phyloP scores from a whole-genome alignment of 1,140 invertebrate genomes.

The Chymomyza costata region DNA sequence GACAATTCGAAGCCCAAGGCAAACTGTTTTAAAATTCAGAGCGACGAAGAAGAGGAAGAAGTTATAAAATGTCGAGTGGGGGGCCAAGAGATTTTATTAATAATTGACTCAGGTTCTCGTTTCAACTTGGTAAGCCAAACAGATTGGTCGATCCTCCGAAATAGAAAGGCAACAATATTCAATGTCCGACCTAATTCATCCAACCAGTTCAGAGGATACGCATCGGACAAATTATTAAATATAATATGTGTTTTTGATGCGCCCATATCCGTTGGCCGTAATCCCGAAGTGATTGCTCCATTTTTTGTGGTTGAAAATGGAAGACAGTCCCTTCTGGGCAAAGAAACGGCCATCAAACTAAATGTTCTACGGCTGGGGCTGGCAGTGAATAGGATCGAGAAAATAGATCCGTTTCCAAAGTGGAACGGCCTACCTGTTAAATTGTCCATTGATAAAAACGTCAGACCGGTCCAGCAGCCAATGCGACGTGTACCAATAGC shows the following conservation, averaged over 20 bases:
- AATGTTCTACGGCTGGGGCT: slow-evolving; percentile 21
- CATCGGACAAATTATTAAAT: slow-evolving; percentile 24
- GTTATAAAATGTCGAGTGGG: slow-evolving; percentile 19
- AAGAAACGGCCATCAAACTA: slow-evolving; percentile 23
- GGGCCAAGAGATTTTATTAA: slow-evolving; percentile 16
- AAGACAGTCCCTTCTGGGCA: slow-evolving; percentile 22
- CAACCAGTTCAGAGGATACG: slow-evolving; percentile 31
- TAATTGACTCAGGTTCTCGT: slow-evolving; percentile 31
- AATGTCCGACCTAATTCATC: slow-evolving; percentile 20
- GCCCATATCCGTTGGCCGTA: slow-evolving; percentile 28
- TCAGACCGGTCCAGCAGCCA: too few relatives aligned
- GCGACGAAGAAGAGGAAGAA: slow-evolving; percentile 20
- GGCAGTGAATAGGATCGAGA: slow-evolving; percentile 10
- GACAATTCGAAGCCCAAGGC: slow-evolving; percentile 11
- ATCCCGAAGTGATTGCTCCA: slow-evolving; percentile 27
- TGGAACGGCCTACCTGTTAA: slow-evolving; percentile 22
- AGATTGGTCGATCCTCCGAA: slow-evolving; percentile 16
- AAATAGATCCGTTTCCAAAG: slow-evolving; percentile 26
- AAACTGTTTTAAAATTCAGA: slow-evolving; percentile 18
- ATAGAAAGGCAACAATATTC: slow-evolving; percentile 16
- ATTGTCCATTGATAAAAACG: slow-evolving; percentile 20
- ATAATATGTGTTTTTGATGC: slow-evolving; percentile 27
- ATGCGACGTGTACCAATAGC: too few relatives aligned
- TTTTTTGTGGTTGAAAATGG: slow-evolving; percentile 37
- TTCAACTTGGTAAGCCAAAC: slow-evolving; percentile 27